These are phyloP conservation scores for Pterostichus madidus DNA, from an alignment of 2,888 invertebrate genomes.

Conservation along the genomic window DNA sequence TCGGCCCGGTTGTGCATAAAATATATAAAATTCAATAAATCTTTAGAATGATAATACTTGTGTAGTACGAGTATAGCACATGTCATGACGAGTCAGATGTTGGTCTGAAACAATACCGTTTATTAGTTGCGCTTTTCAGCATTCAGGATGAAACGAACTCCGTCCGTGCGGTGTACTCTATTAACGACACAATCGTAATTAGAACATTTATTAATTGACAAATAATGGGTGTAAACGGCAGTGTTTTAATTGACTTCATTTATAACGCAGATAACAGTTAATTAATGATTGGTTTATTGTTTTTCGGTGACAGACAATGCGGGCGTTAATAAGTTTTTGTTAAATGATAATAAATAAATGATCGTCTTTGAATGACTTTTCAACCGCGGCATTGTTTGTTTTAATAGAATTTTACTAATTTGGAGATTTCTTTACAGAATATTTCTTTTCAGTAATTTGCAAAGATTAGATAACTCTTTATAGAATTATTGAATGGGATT, in stretches of 20 bases:
- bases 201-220: slow-evolving; percentile 60
- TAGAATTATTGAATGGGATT: background rate
- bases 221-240: slow-evolving; percentile 61
- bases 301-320: slow-evolving; percentile 54
- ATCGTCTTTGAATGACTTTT: slow-evolving; percentile 35
- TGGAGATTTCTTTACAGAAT: background rate
- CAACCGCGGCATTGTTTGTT: background rate
- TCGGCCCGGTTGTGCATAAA: too few relatives aligned
- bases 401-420: background rate
- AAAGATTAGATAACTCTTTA: background rate
- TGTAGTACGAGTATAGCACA: too few relatives aligned
- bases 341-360: slow-evolving; percentile 38
- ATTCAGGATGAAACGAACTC: slow-evolving; percentile 34
- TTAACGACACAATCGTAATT: slow-evolving; percentile 55
- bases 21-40: too few relatives aligned
- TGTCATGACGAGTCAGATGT: too few relatives aligned
- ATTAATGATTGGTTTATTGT: slow-evolving; percentile 65
- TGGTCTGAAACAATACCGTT: too few relatives aligned
- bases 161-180: slow-evolving; percentile 16
- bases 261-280: slow-evolving; percentile 57
- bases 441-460: background rate
- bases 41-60: too few relatives aligned
- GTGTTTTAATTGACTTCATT: slow-evolving; percentile 60
- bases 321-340: slow-evolving; percentile 50
- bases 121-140: background rate